Evolutionary conservation across 2,888 invertebrate genomes (phyloP), one percentile per base, ranked within the genome.

Genomic region (Diplazon laetatorius): DNA sequence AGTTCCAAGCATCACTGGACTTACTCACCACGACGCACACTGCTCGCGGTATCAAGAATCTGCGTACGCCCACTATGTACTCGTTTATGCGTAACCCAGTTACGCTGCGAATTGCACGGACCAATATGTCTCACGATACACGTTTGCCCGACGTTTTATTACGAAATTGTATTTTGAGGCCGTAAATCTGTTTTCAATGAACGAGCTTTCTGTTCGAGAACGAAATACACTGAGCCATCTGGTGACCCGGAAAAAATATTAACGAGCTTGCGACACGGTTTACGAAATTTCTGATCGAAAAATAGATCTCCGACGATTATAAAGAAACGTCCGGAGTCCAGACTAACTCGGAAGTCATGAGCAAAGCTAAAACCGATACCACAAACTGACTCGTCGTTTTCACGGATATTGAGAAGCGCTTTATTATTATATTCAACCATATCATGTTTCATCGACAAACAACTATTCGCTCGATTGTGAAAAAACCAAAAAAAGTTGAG

Each of bases 331-430:
- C 50, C 14, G n/a, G 20, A n/a, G n/a, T n/a, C n/a, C n/a, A n/a
- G n/a, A 5, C 52, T 52, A 44, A n/a, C 18, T 46, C 10, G 50
- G 68, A 68, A 76, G 65, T 76, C 76, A 65, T 57, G 65, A 59
- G 65, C 48, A 20, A 16, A 50, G 65, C 70, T 63, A 57, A 70
- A 59, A 76, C 68, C 62, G 16, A 62, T 68, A 35, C 74, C 62
- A 35, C 3, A 8, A 42, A 10, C 62, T 10, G 30, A 46, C 37
- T 63, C 35, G 20, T 20, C 25, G 9, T 16, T 63, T 18, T 10
- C 18, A n/a, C 9, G 20, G 9, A 35, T 46, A 55, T 59, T 48
- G 63, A 63, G 55, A 55, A 12, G 25, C 55, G 30, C 30, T 1
- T 37, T 37, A 37, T 50, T 18, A 37, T 48, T 48, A 48, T 37